Evolutionary conservation across 2,797 vertebrate species (phyloP).

Genomic region (Masticophis lateralis): DNA sequence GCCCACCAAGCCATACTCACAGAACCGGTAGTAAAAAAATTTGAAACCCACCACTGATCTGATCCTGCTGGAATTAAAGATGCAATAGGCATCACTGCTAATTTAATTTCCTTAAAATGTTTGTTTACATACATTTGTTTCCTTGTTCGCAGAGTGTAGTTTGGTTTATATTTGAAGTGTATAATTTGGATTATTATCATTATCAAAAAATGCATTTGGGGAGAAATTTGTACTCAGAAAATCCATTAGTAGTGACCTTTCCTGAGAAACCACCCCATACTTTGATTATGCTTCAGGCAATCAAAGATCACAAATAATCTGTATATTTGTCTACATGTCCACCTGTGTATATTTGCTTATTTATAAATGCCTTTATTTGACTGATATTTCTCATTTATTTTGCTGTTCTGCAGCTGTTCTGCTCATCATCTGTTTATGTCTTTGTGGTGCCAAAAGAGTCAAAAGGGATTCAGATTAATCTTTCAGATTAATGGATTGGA

Average conservation of each 20-base stretch:
- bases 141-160: background rate
- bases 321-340: background rate
- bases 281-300: background rate
- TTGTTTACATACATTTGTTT: background rate
- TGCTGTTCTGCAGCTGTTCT: background rate
- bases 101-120: background rate
- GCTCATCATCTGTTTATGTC: background rate
- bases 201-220: background rate
- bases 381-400: background rate
- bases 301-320: background rate
- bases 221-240: background rate
- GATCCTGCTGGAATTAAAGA: background rate
- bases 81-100: background rate
- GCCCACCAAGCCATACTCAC: too few relatives aligned
- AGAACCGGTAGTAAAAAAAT: too few relatives aligned
- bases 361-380: background rate
- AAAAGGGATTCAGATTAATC: background rate
- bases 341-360: background rate
- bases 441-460: background rate
- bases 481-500: background rate
- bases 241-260: background rate
- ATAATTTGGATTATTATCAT: background rate
- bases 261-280: background rate
- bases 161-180: background rate
- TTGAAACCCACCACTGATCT: background rate